Evolutionary conservation across 1,140 invertebrate species (phyloP), one percentile per base, ranked within the genome.

Genomic region (Drosophila pseudoobscura): DNA sequence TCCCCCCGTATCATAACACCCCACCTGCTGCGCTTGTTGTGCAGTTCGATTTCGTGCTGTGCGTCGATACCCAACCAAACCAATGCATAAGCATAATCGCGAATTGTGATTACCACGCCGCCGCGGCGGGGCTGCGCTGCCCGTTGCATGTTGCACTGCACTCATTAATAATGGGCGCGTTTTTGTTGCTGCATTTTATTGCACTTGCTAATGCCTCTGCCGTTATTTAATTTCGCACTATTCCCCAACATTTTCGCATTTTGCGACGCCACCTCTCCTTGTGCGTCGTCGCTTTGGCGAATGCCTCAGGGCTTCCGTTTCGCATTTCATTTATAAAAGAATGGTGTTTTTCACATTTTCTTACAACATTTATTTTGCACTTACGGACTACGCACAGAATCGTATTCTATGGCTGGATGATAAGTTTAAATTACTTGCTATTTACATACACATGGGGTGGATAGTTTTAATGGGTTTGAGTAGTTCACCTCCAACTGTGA

Each of bases 171-270:
- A 71, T 71, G 68, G 68, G 66, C 57, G 44, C 63, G 55, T 73
- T 72, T 73, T 72, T 72, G 66, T 73, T 73, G 56, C 60, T 75
- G 60, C 60, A 74, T 74, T 74, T 65, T 64, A 75, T 88, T 87
- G 82, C 83, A 87, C 78, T 87, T 88, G 83, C 50, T 88, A 87
- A 87, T 87, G 62, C 78, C 56, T 66, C 64, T 61, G 65, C 79
- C 70, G 82, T 87, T 87, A 87, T 69, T 75, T 77, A 82, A 87
- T 88, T 87, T 80, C 64, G 69, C 74, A 75, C 64, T 74, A 66
- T 87, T 39, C 35, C 35, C 35, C 35, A 11, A 1, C 11, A 39
- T 39, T 39, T 39, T 39, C 35, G 35, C 35, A 39, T 13, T 74
- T 70, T 54, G 45, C 64, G 26, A 58, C 31, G 53, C 39, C 31